These are phyloP conservation scores for Pelmatolapia mariae DNA, from an alignment of 2,113 vertebrate species.

Conservation along the genomic window DNA sequence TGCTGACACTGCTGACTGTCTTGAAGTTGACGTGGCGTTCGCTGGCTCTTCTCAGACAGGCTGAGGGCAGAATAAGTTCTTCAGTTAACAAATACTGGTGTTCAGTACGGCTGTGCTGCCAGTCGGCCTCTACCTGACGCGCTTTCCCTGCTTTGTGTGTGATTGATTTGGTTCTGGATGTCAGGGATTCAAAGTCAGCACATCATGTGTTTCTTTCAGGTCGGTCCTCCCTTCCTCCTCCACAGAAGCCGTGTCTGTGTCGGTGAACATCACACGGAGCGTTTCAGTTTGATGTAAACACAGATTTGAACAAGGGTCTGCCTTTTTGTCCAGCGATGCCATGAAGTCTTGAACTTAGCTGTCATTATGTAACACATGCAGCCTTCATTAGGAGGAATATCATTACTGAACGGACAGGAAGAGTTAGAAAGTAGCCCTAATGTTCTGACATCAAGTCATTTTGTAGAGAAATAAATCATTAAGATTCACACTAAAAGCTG, in stretches of 20 bases:
- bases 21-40: neutral
- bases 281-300: neutral
- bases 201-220: neutral
- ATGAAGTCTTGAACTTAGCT: neutral
- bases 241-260: neutral
- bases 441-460: neutral
- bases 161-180: neutral
- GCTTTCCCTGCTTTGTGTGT: neutral
- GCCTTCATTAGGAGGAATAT: neutral
- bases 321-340: neutral
- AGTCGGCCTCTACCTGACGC: neutral
- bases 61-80: neutral
- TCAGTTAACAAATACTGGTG: neutral
- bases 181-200: neutral
- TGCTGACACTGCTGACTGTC: neutral
- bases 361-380: neutral
- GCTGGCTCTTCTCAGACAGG: neutral
- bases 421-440: neutral
- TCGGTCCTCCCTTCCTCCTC: neutral
- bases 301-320: neutral
- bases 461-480: neutral
- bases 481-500: neutral
- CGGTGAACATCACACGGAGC: neutral
- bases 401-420: neutral
- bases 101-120: neutral